Base-by-base conservation (phyloP, 2,113 vertebrate genomes). In the Illadopsis cleaveri region DNA sequence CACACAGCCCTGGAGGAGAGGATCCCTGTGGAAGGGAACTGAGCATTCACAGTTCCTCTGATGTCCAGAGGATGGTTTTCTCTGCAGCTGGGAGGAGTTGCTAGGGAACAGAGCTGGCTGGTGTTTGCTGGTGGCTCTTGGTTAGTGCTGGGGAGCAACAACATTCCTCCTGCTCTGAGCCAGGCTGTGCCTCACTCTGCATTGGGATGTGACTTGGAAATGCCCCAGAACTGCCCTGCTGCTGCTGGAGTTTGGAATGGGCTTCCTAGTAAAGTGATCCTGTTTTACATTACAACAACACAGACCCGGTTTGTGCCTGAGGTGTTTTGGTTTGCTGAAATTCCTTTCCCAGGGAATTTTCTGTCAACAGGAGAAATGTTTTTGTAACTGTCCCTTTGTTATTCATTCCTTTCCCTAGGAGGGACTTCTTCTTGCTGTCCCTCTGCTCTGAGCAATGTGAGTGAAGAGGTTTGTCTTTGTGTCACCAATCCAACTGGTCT, bases 61-160 rank as follows among this genome's bases (percentile, higher is more conserved):
- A 64, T 90, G 94, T 81, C 86, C 92, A 93, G 72, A 84, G 84
- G 79, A 90, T 92, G 14, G 62, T 95, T 91, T 90, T 90, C 25
- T 90, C 82, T 84, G 93, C 93, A 95, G 92, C 90, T 90, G 56
- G 28, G 80, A 72, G 95, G 65, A 96, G 96, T 96, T 97, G 96
- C 96, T 97, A 96, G 93, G 96, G 96, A 96, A 96, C 90, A 35
- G 77, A 18, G 80, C 68, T 90, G 44, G 21, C 72, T 93, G 44
- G 24, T 82, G 84, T 93, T 31, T 82, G 71, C 88, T 83, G 64
- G 30, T 95, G 3, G 12, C 72, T 64, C 92, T 79, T 92, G 0
- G 11, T 96, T 92, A 84, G 60, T 23, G 12, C 69, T 64, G 60
- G 27, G 0, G 7, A 89, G 65, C 82, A 51, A 20, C 82, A 51